phyloP scores from a whole-genome alignment of 2,797 vertebrate species.

The Cryptoprocta ferox region DNA sequence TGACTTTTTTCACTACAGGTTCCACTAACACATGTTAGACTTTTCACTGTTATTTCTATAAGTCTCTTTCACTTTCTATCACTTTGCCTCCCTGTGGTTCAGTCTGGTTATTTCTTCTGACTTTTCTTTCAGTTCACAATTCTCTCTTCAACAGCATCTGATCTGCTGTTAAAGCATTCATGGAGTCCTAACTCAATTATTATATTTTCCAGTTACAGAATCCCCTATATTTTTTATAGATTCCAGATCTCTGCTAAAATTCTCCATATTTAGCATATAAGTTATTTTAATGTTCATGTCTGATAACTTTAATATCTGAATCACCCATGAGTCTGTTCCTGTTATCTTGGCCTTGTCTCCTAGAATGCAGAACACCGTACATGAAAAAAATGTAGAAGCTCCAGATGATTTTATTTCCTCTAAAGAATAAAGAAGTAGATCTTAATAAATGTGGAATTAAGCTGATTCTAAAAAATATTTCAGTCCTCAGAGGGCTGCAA shows the following conservation, averaged over 20 bases:
- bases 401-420: neutral
- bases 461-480: neutral
- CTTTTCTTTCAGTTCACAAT: neutral
- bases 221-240: conserved; percentile 5
- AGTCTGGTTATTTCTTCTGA: neutral
- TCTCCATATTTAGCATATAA: neutral
- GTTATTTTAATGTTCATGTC: neutral
- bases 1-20: neutral
- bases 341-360: neutral
- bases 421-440: conserved; percentile 13
- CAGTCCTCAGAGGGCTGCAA: neutral
- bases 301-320: conserved; percentile 21
- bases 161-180: neutral
- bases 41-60: neutral
- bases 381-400: neutral
- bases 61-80: neutral
- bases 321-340: neutral
- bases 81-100: neutral
- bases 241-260: neutral
- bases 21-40: neutral
- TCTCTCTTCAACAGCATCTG: neutral
- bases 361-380: neutral
- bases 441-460: neutral
- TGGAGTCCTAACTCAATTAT: neutral
- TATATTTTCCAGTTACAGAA: neutral